Conservation (phyloP, 1,140 invertebrate genomes). For the Gerris buenoi region DNA sequence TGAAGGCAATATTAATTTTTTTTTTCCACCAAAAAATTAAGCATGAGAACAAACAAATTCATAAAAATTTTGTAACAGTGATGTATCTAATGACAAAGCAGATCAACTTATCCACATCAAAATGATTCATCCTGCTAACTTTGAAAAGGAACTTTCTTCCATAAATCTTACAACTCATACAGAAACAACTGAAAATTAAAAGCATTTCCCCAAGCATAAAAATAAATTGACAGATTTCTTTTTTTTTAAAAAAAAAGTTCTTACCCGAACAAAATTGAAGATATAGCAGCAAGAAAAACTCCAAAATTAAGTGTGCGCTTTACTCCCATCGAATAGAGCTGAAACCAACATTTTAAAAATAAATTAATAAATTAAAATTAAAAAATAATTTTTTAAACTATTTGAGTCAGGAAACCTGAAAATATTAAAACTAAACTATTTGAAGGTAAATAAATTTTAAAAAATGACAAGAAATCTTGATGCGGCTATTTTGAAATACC, state of each 20-base stretch:
- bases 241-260: not conserved
- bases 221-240: not conserved
- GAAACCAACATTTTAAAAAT: constrained; percentile 21
- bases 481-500: too few relatives aligned
- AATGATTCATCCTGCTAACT: not conserved
- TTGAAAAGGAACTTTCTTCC: not conserved
- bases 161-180: too few relatives aligned
- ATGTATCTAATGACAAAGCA: not conserved
- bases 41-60: too few relatives aligned
- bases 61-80: not conserved
- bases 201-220: not conserved
- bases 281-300: constrained; percentile 36
- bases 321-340: constrained; percentile 39
- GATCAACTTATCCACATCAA: not conserved
- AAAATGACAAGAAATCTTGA: too few relatives aligned
- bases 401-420: too few relatives aligned
- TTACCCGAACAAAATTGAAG: constrained; percentile 38
- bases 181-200: too few relatives aligned
- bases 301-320: constrained; percentile 41
- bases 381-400: too few relatives aligned
- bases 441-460: too few relatives aligned
- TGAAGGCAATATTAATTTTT: too few relatives aligned
- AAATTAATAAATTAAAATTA: not conserved
- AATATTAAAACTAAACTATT: too few relatives aligned
- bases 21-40: too few relatives aligned